phyloP scores from a whole-genome alignment of 2,888 invertebrate genomes.

The Bembecia ichneumoniformis region DNA sequence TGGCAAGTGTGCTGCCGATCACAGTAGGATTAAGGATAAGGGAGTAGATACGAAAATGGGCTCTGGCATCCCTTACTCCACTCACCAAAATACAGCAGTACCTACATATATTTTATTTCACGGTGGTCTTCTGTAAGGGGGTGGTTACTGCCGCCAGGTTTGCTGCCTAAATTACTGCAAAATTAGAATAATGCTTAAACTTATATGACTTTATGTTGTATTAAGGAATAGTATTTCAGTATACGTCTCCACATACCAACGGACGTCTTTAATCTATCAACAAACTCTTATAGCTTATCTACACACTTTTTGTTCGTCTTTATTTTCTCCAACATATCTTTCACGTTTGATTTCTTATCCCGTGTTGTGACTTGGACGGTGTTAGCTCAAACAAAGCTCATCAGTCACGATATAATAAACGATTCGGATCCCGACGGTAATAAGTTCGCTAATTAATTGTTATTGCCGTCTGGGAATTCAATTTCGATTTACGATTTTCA shows the following conservation, averaged over 20 bases:
- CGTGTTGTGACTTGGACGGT: not conserved
- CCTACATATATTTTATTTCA: too few relatives aligned
- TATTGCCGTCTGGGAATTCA: conserved; percentile 32
- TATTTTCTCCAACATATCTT: not conserved
- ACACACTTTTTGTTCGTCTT: not conserved
- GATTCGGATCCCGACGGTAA: conserved; percentile 23
- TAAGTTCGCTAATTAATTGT: conserved; percentile 54
- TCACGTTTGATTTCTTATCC: not conserved
- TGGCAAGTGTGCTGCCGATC: too few relatives aligned
- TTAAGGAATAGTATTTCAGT: too few relatives aligned
- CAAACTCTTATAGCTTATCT: not conserved
- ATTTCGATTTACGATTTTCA: conserved; percentile 8
- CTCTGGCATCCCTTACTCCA: too few relatives aligned
- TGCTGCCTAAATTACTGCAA: too few relatives aligned
- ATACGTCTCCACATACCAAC: not conserved
- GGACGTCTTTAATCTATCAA: not conserved
- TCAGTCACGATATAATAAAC: conserved; percentile 31
- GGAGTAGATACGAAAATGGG: too few relatives aligned
- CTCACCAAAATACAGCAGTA: too few relatives aligned
- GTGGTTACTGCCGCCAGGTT: too few relatives aligned
- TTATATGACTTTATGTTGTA: too few relatives aligned
- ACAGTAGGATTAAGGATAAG: too few relatives aligned
- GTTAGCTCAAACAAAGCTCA: conserved; percentile 16
- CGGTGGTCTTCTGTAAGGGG: too few relatives aligned
- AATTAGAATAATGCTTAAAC: too few relatives aligned